Conservation (phyloP, 2,797 vertebrate species). For the Spinus olivaceus region DNA sequence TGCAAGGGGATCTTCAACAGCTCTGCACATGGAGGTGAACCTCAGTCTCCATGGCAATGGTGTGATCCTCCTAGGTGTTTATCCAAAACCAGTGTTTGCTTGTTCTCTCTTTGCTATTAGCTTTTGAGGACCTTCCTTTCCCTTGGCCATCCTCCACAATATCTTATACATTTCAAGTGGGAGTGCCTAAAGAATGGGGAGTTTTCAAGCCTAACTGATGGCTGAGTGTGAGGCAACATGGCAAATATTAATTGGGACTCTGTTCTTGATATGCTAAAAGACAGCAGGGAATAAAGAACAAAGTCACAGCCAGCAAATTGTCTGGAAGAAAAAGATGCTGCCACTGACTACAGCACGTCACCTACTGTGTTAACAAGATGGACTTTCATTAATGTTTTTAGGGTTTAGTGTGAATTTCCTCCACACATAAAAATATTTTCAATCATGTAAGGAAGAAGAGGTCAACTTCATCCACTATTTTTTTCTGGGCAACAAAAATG, state of each 20-base stretch:
- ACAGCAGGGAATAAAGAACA: slow-evolving; percentile 21
- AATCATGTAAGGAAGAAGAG: neutral
- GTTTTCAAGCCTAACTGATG: neutral
- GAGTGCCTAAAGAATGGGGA: neutral
- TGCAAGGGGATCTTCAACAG: neutral
- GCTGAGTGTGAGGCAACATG: neutral
- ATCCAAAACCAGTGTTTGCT: neutral
- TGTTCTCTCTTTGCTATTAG: neutral
- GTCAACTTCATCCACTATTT: neutral
- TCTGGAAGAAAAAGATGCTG: neutral
- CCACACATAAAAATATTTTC: neutral
- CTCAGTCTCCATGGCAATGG: fast-evolving
- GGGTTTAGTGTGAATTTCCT: neutral
- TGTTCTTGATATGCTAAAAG: neutral
- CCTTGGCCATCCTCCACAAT: neutral
- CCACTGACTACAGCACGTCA: neutral
- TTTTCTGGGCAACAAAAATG: neutral
- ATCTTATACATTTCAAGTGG: neutral
- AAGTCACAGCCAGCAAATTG: neutral
- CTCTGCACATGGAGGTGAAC: neutral
- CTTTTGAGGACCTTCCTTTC: neutral
- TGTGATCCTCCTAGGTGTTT: neutral
- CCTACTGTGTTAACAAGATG: neutral
- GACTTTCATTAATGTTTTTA: neutral
- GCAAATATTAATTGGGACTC: neutral